Conservation (phyloP, 2,113 vertebrate species). For the Eclectus roratus region DNA sequence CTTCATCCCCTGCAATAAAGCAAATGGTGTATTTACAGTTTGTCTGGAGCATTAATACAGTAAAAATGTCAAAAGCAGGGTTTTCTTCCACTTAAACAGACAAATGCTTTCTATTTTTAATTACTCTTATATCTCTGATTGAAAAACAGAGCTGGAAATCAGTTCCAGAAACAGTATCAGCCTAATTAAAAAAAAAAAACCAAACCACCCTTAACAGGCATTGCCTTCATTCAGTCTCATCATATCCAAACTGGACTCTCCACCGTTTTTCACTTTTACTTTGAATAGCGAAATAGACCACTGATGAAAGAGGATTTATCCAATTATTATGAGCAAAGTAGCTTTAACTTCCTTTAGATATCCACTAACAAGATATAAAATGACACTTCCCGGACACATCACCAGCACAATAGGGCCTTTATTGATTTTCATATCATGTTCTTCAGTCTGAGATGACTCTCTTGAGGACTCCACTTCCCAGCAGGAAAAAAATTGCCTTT, state of each 20-base stretch:
- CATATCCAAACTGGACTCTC: slow-evolving; percentile 2
- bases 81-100: slow-evolving; percentile 6
- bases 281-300: slow-evolving; percentile 64
- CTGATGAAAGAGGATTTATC: slow-evolving; percentile 73
- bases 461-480: slow-evolving; percentile 78
- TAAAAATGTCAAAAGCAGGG: not conserved
- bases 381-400: slow-evolving; percentile 81
- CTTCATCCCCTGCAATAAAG: slow-evolving; percentile 7
- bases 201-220: not conserved
- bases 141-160: not conserved
- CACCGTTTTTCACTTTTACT: slow-evolving; percentile 52
- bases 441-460: slow-evolving; percentile 74
- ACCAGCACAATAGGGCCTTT: slow-evolving; percentile 72
- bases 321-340: slow-evolving; percentile 77
- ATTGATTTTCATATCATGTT: slow-evolving; percentile 86
- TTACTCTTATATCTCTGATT: not conserved
- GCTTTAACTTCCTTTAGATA: slow-evolving; percentile 76
- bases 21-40: slow-evolving; percentile 10
- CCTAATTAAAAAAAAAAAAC: not conserved
- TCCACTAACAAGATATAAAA: slow-evolving; percentile 76
- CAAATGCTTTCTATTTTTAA: slow-evolving; percentile 33
- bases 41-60: not conserved
- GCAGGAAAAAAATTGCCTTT: slow-evolving; percentile 78
- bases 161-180: not conserved
- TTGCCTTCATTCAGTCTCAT: slow-evolving; percentile 27